Conservation (phyloP, 2,113 vertebrate genomes). For the Cisticola juncidis region DNA sequence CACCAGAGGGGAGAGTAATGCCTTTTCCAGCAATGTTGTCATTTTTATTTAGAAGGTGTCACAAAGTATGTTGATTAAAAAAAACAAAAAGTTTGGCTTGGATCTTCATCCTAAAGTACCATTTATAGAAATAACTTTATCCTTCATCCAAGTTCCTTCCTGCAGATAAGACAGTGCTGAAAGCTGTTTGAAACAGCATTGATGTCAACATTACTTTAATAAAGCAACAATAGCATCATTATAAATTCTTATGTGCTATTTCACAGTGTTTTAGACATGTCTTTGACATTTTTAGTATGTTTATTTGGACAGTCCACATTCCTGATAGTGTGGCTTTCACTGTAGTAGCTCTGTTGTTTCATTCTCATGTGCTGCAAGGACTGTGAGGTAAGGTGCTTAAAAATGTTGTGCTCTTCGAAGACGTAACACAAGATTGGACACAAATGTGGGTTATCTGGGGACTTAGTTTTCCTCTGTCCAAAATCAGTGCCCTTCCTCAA, state of each 20-base stretch:
- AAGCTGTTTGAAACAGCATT: not conserved
- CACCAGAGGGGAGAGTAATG: not conserved
- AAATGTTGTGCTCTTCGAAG: not conserved
- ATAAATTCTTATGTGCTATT: not conserved
- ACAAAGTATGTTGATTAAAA: not conserved
- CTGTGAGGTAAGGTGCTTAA: not conserved
- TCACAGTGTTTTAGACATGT: not conserved
- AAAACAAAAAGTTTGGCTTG: accelerated
- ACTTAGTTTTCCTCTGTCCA: not conserved
- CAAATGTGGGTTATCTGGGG: not conserved
- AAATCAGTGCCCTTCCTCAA: not conserved
- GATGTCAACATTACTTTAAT: not conserved
- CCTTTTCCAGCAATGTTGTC: not conserved
- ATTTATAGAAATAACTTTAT: not conserved
- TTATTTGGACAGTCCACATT: not conserved
- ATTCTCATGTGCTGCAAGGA: accelerated
- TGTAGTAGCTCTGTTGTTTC: not conserved
- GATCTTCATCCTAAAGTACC: not conserved
- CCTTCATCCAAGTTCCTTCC: not conserved
- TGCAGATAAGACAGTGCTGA: not conserved
- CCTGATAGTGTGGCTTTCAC: not conserved
- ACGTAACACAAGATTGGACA: not conserved
- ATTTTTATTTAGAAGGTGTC: not conserved
- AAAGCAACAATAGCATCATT: not conserved
- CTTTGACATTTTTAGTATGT: not conserved